These are phyloP conservation scores for Amorpha juglandis DNA, from an alignment of 2,888 invertebrate genomes.

Conservation along the genomic window DNA sequence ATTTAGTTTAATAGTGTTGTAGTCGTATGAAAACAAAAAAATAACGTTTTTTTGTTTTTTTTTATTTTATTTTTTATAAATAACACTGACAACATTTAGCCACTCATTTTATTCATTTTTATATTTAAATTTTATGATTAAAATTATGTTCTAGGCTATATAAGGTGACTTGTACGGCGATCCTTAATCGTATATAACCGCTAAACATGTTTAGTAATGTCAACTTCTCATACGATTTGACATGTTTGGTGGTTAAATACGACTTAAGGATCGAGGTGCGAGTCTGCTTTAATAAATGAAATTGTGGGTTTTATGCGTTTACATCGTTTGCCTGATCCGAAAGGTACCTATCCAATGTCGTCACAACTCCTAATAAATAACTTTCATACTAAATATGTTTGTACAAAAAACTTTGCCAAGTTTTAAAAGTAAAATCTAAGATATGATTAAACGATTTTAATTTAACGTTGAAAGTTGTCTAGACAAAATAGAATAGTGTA, in stretches of 20 bases:
- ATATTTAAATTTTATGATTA: neutral
- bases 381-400: neutral
- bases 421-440: neutral
- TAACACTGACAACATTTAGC: slow-evolving; percentile 2
- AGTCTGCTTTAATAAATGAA: no score
- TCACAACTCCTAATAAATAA: slow-evolving; percentile 6
- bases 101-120: neutral
- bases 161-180: no score
- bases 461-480: neutral
- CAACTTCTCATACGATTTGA: no score
- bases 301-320: slow-evolving; percentile 15
- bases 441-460: neutral
- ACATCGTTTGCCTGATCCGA: neutral
- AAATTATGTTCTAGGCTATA: neutral
- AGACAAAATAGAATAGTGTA: neutral
- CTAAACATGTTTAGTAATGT: no score
- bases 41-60: neutral
- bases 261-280: no score
- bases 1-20: neutral
- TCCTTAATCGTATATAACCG: no score
- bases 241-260: no score
- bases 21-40: slow-evolving; percentile 1
- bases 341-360: slow-evolving; percentile 20
- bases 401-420: neutral
- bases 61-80: neutral